Base-by-base conservation (phyloP, 2,113 vertebrate species). In the Origma solitaria region DNA sequence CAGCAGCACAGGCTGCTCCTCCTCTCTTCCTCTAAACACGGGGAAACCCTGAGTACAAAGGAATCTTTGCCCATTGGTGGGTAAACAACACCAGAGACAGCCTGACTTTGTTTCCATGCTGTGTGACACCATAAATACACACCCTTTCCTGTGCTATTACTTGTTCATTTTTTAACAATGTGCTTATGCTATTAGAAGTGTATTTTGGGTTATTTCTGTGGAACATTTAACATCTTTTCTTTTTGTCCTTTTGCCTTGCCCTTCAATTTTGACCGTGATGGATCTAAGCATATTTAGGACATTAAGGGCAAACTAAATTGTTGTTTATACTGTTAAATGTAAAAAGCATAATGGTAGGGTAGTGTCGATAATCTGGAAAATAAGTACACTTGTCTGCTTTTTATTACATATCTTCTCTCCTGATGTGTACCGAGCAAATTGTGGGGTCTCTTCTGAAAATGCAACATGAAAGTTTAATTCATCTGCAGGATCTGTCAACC, bases 261-360 rank as follows among this genome's bases (percentile, higher is more conserved):
- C 94, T 97, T 97, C 95, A 88, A 69, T 96, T 96, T 69, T 91
- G 86, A 92, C 88, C 37, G 3, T 96, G 95, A 97, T 88, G 80
- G 93, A 96, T 95, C 92, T 92, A 96, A 97, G 90, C 93, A 38
- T 88, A 84, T 90, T 94, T 96, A 94, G 94, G 94, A 97, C 94
- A 93, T 92, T 95, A 96, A 93, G 96, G 95, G 96, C 93, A 96
- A 94, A 96, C 80, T 95, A 97, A 96, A 96, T 95, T 96, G 95
- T 96, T 97, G 96, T 97, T 97, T 97, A 96, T 96, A 93, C 80
- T 79, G 95, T 94, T 96, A 97, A 96, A 94, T 94, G 95, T 84
- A 92, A 96, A 96, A 96, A 94, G 90, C 93, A 93, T 97, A 97
- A 97, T 97, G 77, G 95, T 69, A 97, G 96, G 90, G 90, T 95